A percentile compares a stretch with the other conserved stretches of the same genome.
These are phyloP conservation scores for Crenichthys baileyi DNA, from an alignment of 2,797 vertebrate genomes.

Conservation along the genomic window DNA sequence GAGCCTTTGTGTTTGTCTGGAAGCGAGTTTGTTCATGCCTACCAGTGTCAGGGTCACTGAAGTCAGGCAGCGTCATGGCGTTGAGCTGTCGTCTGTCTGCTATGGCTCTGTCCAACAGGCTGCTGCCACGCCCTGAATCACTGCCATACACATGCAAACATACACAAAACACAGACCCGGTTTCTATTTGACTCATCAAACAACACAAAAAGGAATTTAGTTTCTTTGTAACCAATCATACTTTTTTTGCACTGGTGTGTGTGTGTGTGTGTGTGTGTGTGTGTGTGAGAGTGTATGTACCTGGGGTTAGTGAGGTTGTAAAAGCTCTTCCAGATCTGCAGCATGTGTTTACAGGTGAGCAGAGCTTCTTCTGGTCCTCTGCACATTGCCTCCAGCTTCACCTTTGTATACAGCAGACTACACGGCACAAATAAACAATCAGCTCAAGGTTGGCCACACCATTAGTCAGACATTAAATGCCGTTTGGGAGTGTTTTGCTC, in stretches of 20 bases:
- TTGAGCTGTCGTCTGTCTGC: constrained; percentile 95
- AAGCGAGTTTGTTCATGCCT: constrained; percentile 50
- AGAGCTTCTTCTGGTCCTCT: constrained; percentile 94
- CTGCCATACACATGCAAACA: constrained; percentile 66
- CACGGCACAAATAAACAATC: not conserved
- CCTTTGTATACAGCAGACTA: constrained; percentile 89
- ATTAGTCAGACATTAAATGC: not conserved
- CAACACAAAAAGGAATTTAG: not conserved
- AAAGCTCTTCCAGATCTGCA: constrained; percentile 99
- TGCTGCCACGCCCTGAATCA: constrained; percentile 98
- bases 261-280: constrained; percentile 30
- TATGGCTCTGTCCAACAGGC: constrained; percentile 94
- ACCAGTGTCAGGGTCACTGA: constrained; percentile 98
- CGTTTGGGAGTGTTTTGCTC: constrained; percentile 47
- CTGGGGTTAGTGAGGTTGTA: constrained; percentile 99
- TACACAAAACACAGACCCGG: not conserved
- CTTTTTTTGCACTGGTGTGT: not conserved
- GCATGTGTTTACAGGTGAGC: constrained; percentile 97
- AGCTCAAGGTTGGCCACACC: not conserved
- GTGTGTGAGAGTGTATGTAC: constrained; percentile 69
- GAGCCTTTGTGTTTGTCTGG: not conserved
- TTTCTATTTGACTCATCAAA: not conserved
- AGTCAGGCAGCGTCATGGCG: constrained; percentile 95
- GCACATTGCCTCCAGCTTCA: constrained; percentile 93
- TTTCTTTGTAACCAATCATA: not conserved